Evolutionary conservation across 2,888 invertebrate species (phyloP).

Genomic region (Drosophila ustulata): DNA sequence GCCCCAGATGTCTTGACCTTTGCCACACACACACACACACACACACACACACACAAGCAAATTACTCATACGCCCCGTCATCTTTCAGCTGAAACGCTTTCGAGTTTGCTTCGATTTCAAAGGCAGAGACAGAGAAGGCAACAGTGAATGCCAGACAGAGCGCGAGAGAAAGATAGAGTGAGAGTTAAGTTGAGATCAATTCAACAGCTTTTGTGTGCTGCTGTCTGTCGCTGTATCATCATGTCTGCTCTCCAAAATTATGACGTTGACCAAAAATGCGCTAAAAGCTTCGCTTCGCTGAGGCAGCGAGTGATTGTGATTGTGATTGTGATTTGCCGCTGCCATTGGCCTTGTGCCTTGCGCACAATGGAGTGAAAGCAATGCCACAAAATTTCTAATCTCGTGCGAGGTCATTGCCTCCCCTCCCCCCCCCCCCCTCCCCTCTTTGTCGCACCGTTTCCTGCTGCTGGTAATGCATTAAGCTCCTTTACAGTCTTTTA

Average conservation of each 20-base stretch:
- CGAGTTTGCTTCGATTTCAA: constrained; percentile 51
- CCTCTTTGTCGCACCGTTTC: no score
- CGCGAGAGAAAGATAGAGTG: no score
- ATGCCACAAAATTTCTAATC: constrained; percentile 76
- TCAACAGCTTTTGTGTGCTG: neutral
- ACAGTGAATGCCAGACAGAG: neutral
- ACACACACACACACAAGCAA: constrained; percentile 16
- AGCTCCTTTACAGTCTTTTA: no score
- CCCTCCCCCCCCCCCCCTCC: neutral
- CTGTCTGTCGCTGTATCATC: neutral
- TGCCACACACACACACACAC: constrained; percentile 27
- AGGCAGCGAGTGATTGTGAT: constrained; percentile 40
- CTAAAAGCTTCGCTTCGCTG: no score
- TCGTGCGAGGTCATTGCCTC: constrained; percentile 52
- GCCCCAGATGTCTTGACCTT: constrained; percentile 8
- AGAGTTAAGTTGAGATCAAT: constrained; percentile 6
- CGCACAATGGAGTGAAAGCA: constrained; percentile 69
- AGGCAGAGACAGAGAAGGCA: neutral
- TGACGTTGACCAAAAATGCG: constrained; percentile 45
- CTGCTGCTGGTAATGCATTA: neutral
- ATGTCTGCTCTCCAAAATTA: constrained; percentile 28
- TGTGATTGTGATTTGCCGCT: constrained; percentile 18
- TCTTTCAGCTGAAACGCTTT: constrained; percentile 13
- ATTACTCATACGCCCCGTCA: constrained; percentile 72
- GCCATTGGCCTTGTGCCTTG: constrained; percentile 55